Conservation (phyloP, 2,797 vertebrate species). For the Sus cebifrons region DNA sequence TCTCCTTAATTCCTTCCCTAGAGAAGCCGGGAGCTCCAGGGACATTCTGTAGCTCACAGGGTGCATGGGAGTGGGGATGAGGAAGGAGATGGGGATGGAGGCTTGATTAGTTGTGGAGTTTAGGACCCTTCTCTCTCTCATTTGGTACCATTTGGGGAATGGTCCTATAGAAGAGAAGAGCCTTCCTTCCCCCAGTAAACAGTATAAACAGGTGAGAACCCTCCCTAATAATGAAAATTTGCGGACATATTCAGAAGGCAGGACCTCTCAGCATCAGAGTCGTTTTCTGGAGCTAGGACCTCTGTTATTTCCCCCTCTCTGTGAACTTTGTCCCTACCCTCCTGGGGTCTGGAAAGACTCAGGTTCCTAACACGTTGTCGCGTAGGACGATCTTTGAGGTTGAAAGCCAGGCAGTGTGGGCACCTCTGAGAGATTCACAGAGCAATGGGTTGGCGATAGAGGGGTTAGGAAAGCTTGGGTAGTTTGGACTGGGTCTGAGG, state of each 20-base stretch:
- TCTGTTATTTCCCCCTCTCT: background rate
- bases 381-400: accelerated
- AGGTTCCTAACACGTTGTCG: background rate
- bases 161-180: background rate
- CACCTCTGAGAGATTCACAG: background rate
- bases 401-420: background rate
- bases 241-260: background rate
- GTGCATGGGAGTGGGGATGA: too few species aligned
- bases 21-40: background rate
- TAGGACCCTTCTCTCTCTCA: background rate
- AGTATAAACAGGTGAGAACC: background rate
- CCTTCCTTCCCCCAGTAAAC: background rate
- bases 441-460: background rate
- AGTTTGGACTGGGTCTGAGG: background rate
- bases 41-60: background rate
- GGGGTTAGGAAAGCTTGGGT: background rate
- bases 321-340: constrained; percentile 58
- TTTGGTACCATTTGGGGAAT: background rate
- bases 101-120: constrained; percentile 13
- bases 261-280: background rate
- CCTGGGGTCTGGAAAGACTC: constrained; percentile 8
- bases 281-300: background rate
- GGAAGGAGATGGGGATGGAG: background rate
- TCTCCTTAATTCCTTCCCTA: background rate
- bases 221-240: background rate